phyloP scores from a whole-genome alignment of 2,888 invertebrate species.

The Callinectes sapidus region DNA sequence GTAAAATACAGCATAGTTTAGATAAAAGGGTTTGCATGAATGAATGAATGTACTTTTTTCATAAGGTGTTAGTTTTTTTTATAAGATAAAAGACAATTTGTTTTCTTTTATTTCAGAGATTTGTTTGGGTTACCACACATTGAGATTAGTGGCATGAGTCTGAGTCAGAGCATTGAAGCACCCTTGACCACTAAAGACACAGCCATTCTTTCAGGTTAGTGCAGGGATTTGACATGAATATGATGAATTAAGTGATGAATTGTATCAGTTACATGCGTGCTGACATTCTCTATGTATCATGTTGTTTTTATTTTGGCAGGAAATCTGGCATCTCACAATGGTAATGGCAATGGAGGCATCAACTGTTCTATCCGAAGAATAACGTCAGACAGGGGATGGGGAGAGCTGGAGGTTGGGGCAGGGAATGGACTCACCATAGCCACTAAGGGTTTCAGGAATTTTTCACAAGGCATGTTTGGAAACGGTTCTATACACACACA shows the following conservation, averaged over 20 bases:
- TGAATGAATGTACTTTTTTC: neutral
- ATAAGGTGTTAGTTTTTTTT: too few relatives aligned
- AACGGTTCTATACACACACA: constrained; percentile 87
- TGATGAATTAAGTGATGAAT: neutral
- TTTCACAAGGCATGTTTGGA: constrained; percentile 85
- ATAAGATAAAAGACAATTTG: neutral
- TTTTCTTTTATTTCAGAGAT: constrained; percentile 57
- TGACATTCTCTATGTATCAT: neutral
- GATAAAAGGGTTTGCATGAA: neutral
- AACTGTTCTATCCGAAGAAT: constrained; percentile 82
- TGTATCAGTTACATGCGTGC: neutral
- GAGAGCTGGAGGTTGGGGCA: constrained; percentile 89
- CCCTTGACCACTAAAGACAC: constrained; percentile 92
- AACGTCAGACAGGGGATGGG: constrained; percentile 89
- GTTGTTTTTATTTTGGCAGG: constrained; percentile 75
- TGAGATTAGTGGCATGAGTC: constrained; percentile 94
- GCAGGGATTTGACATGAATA: neutral
- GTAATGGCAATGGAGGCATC: constrained; percentile 82
- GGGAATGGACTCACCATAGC: constrained; percentile 89
- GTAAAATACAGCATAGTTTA: neutral
- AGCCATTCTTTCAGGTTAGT: constrained; percentile 83
- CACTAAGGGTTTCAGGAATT: constrained; percentile 86
- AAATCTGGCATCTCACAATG: constrained; percentile 90
- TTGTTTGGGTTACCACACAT: constrained; percentile 82
- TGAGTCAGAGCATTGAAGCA: constrained; percentile 94